Evolutionary conservation across 1,140 invertebrate genomes (phyloP).

Genomic region (Aphis craccivora): DNA sequence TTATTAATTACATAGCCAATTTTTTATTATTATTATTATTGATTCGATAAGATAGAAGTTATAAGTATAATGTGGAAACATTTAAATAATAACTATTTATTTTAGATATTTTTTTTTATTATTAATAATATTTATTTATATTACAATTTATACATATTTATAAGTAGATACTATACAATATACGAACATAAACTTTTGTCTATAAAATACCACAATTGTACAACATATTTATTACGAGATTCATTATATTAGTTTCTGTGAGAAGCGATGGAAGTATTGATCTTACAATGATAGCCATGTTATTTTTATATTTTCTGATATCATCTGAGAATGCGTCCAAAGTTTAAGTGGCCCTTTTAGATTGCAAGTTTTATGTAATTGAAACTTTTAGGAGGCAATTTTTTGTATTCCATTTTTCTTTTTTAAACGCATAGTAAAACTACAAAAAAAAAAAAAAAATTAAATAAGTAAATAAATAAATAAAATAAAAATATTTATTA

Average conservation of each 20-base stretch:
- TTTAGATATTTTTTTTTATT: too few relatives aligned
- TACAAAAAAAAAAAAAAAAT: not conserved
- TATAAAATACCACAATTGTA: not conserved
- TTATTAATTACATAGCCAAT: not conserved
- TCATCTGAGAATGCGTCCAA: not conserved
- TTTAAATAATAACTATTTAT: too few relatives aligned
- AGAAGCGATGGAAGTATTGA: not conserved
- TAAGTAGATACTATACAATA: not conserved
- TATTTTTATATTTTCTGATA: not conserved
- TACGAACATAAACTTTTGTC: not conserved
- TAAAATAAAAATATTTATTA: not conserved
- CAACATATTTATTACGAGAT: not conserved
- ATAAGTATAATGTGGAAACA: too few relatives aligned
- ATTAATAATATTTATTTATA: too few relatives aligned
- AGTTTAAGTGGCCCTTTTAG: not conserved
- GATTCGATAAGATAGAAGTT: too few relatives aligned
- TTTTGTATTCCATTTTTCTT: not conserved
- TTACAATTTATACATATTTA: too few relatives aligned
- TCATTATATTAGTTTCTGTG: not conserved
- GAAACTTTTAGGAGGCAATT: not conserved
- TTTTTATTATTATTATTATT: too few relatives aligned
- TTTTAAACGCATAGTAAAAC: not conserved
- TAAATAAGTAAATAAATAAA: too few relatives aligned
- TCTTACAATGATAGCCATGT: not conserved
- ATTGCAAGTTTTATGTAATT: not conserved